Base-by-base conservation (phyloP, 1,140 invertebrate species). In the Achatina immaculata region DNA sequence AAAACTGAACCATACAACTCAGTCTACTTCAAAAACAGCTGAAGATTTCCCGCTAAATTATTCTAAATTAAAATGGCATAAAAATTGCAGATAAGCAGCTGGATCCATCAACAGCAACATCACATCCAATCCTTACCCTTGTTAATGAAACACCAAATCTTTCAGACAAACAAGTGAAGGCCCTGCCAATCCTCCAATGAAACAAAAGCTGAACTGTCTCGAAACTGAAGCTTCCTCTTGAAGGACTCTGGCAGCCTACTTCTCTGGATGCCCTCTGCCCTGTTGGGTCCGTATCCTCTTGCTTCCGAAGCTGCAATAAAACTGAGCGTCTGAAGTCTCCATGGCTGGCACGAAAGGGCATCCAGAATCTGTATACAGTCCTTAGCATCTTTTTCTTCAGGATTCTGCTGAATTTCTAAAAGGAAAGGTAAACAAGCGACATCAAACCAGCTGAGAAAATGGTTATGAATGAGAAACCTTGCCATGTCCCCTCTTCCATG, bases 361-460 rank as follows among this genome's bases (percentile, higher is more conserved):
- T 72, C 69, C 42, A 72, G n/a, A 45, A 72, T 72, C 28, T 72
- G 38, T 43, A 72, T 4, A 28, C 69, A 72, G 3, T 42, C 42
- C 19, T 19, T 28, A 2, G 28, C 1, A 16, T 72, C 9, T 45
- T 45, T 72, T 16, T 43, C n/a, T 9, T 28, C 42, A 9, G 43
- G 28, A 72, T 11, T n/a, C 4, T 45, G 42, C 2, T 40, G 34
- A 9, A 72, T 21, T 11, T 28, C 38, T 24, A 7, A 1, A 1
- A 42, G 19, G 69, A 40, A 6, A 24, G 42, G 38, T 11, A 72
- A 14, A 72, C 9, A 42, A 40, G 34, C 11, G 42, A 28, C n/a
- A 45, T 72, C 69, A 72, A 45, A 72, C n/a, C 24, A 43, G 21
- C 36, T 72, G 4, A 72, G 42, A 45, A 72, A 72, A 38, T 40